phyloP scores from a whole-genome alignment of 2,888 invertebrate species.

The Seira ritae region DNA sequence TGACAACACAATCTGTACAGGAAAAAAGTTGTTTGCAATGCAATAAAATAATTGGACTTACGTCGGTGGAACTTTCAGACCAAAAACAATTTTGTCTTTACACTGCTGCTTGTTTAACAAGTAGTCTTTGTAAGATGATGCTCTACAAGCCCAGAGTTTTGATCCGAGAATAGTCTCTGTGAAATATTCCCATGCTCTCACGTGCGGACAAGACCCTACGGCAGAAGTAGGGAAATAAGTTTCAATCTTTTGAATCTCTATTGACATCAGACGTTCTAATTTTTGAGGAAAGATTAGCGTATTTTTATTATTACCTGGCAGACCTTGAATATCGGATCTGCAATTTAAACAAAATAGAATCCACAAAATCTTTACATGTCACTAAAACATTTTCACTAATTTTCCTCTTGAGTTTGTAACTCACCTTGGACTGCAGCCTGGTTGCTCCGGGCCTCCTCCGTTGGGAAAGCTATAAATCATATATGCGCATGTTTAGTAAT shows the following conservation, averaged over 20 bases:
- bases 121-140: slow-evolving; percentile 64
- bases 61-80: slow-evolving; percentile 67
- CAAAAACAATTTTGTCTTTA: slow-evolving; percentile 64
- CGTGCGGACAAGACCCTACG: slow-evolving; percentile 61
- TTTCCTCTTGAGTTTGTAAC: too few relatives aligned
- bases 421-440: slow-evolving; percentile 36
- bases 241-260: not conserved
- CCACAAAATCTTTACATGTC: too few relatives aligned
- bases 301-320: slow-evolving; percentile 48
- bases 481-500: not conserved
- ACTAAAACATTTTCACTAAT: not conserved
- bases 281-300: too few relatives aligned
- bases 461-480: slow-evolving; percentile 58
- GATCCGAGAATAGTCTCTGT: slow-evolving; percentile 65
- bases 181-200: slow-evolving; percentile 65
- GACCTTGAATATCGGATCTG: slow-evolving; percentile 63
- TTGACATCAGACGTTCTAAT: too few relatives aligned
- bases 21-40: too few relatives aligned
- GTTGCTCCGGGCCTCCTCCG: slow-evolving; percentile 63
- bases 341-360: too few relatives aligned
- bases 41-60: slow-evolving; percentile 29
- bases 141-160: slow-evolving; percentile 66
- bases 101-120: slow-evolving; percentile 54
- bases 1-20: not conserved
- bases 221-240: too few relatives aligned